Base-by-base conservation (phyloP, 2,797 vertebrate genomes). In the Thaleichthys pacificus region DNA sequence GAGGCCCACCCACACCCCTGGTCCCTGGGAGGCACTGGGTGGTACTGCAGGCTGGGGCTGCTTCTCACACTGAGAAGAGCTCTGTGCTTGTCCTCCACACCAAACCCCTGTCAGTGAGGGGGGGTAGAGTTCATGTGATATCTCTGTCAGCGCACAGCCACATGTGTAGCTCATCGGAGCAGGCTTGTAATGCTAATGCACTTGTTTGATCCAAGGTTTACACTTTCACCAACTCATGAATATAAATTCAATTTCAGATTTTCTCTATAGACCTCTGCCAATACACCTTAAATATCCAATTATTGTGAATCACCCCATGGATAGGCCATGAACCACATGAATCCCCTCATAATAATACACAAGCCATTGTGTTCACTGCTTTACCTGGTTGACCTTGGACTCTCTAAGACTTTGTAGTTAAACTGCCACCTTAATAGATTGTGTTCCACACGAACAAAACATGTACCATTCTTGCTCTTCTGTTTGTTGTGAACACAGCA, bases 21-120 rank as follows among this genome's bases (percentile, higher is more conserved):
- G 88, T 88, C 85, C 82, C 86, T 84, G 82, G 84, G 81, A 86
- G 74, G 73, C 80, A 85, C 82, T 35, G 86, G 84, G 80, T 88
- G 89, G 84, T 83, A 89, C 87, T 81, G 86, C 86, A 83, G 82
- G 30, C 2, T 84, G 85, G 79, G 78, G 71, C 79, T 63, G 81
- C 79, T 69, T 38, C 80, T 69, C 74, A 77, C 77, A 38, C 57
- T 77, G 79, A 85, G 80, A 88, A 75, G 82, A 84, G 77, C 76
- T 17, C 77, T 83, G 82, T 66, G 74, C 38, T 83, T 77, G 73
- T 85, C 77, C 80, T 81, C 58, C 64, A 80, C 76, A 75, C 71
- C 66, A 76, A 79, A 69, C 38, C 4, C 4, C 63, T 56, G 58
- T 70, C 60, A 58, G 68, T 51, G 64, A 68, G 68, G 72, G 70